Evolutionary conservation across 1,140 invertebrate genomes (phyloP).

Genomic region (Aphaenogaster rudis): DNA sequence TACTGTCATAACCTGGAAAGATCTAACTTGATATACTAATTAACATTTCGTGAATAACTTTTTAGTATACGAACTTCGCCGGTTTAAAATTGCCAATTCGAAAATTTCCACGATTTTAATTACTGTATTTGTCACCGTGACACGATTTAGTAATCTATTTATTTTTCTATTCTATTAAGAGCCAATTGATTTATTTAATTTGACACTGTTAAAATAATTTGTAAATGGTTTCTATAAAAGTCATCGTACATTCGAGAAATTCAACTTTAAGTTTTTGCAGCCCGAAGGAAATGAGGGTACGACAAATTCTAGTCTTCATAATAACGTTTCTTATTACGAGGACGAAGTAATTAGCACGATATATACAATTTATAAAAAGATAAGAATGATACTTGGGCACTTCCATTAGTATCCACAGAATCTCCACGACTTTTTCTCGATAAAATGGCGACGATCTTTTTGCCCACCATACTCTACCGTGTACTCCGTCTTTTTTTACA

Average conservation of each 20-base stretch:
- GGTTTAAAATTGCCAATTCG: conserved; percentile 35
- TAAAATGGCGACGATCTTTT: conserved; percentile 35
- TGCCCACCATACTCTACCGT: conserved; percentile 30
- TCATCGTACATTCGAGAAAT: not conserved
- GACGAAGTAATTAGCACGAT: conserved; percentile 18
- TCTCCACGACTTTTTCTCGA: conserved; percentile 5
- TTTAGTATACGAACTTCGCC: conserved; percentile 24
- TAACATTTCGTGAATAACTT: conserved; percentile 60
- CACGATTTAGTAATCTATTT: not conserved
- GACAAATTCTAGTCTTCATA: conserved; percentile 19
- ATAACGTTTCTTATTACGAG: not conserved
- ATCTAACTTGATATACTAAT: conserved; percentile 73
- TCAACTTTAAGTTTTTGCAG: not conserved
- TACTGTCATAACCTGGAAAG: conserved; percentile 72
- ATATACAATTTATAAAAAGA: conserved; percentile 34
- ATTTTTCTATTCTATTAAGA: conserved; percentile 6
- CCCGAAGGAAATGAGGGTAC: not conserved
- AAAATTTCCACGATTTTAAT: conserved; percentile 35
- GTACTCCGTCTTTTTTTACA: conserved; percentile 6
- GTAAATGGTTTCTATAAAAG: not conserved
- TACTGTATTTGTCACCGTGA: conserved; percentile 19
- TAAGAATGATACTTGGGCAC: not conserved
- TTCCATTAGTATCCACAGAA: not conserved
- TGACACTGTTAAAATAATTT: not conserved
- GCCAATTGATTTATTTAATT: not conserved